Percentiles rank a stretch among this genome's conserved stretches.
Conservation (phyloP, 1,140 invertebrate genomes). For the Heliconius nattereri region DNA sequence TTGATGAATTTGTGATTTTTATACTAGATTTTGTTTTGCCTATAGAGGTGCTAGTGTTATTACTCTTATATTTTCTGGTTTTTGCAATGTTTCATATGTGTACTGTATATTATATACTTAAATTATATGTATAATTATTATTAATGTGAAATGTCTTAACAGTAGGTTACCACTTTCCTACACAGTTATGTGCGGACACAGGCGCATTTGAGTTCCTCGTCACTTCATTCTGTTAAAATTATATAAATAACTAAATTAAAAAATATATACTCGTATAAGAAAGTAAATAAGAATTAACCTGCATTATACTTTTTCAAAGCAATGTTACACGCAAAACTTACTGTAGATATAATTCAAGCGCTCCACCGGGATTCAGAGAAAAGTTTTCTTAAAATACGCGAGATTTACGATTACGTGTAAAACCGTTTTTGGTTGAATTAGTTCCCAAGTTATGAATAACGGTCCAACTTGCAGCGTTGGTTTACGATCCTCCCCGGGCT, state of each 20-base stretch:
- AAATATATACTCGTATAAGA: too few relatives aligned
- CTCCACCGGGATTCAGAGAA: constrained; percentile 36
- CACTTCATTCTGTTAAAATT: too few relatives aligned
- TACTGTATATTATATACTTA: background rate
- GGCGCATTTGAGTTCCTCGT: too few relatives aligned
- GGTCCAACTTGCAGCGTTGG: constrained; percentile 48
- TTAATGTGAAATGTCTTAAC: too few relatives aligned
- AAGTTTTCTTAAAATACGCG: constrained; percentile 54
- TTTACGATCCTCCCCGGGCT: constrained; percentile 36
- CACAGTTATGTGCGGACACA: too few relatives aligned
- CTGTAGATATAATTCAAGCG: constrained; percentile 24
- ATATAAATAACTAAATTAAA: too few relatives aligned
- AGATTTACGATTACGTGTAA: constrained; percentile 68
- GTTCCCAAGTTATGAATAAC: constrained; percentile 65
- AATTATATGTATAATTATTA: too few relatives aligned
- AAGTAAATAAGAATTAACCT: too few relatives aligned
- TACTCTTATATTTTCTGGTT: too few relatives aligned
- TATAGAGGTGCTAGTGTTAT: background rate
- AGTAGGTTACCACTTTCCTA: too few relatives aligned
- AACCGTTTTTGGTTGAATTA: constrained; percentile 63
- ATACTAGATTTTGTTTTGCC: background rate
- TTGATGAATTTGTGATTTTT: background rate
- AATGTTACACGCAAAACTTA: background rate
- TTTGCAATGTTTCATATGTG: background rate
- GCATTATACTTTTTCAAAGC: background rate